Percentiles rank a stretch among this genome's conserved stretches.
Conservation (phyloP, 2,113 vertebrate genomes). For the Vidua chalybeata region DNA sequence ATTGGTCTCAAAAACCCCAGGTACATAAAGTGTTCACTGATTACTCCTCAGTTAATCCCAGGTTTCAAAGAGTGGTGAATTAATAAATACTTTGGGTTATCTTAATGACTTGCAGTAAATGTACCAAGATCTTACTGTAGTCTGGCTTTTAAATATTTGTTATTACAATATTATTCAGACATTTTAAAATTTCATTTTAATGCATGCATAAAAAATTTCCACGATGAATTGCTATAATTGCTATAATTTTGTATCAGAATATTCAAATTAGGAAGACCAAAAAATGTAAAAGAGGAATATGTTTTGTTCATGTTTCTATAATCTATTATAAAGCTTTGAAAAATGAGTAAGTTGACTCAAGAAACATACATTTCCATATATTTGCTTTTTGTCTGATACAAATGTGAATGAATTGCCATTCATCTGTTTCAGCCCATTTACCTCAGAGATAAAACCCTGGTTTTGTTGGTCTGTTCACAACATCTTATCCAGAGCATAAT, state of each 20-base stretch:
- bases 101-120: not conserved
- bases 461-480: constrained; percentile 24
- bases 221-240: not conserved
- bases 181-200: not conserved
- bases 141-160: not conserved
- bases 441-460: constrained; percentile 52
- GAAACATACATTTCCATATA: not conserved
- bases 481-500: constrained; percentile 37
- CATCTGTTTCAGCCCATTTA: constrained; percentile 73
- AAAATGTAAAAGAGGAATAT: not conserved
- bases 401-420: not conserved
- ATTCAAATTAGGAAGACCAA: not conserved
- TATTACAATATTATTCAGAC: not conserved
- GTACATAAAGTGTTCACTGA: not conserved
- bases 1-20: not conserved
- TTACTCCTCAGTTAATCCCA: not conserved
- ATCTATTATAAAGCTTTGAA: not conserved
- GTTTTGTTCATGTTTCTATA: not conserved
- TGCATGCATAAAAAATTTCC: not conserved
- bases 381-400: not conserved
- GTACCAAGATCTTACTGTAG: not conserved
- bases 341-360: not conserved
- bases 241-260: not conserved
- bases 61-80: not conserved
- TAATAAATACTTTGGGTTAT: not conserved